These are phyloP conservation scores for Solea senegalensis DNA, from an alignment of 2,113 vertebrate genomes.

Conservation along the genomic window DNA sequence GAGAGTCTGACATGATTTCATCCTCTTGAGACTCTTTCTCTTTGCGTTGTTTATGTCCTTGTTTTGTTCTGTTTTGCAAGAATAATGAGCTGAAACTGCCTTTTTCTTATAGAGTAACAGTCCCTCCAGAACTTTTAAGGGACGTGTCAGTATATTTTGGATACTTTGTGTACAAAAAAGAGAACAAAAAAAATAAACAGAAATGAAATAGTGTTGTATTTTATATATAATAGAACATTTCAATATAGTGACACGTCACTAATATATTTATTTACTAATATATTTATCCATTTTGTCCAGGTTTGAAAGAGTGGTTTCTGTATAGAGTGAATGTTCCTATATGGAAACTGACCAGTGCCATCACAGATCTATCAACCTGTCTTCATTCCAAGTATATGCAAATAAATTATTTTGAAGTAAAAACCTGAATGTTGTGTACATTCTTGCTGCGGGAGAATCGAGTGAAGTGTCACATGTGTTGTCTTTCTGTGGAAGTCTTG, in stretches of 20 bases:
- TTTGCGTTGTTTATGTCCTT: slow-evolving; percentile 59
- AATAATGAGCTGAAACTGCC: slow-evolving; percentile 82
- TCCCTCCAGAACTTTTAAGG: slow-evolving; percentile 78
- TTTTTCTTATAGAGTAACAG: slow-evolving; percentile 76
- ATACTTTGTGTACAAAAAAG: slow-evolving; percentile 85
- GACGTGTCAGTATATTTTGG: slow-evolving; percentile 84
- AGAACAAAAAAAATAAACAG: slow-evolving; percentile 78
- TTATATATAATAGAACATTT: slow-evolving; percentile 94
- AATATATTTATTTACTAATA: slow-evolving; percentile 99
- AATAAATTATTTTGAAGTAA: slow-evolving; percentile 88
- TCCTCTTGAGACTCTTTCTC: slow-evolving; percentile 62
- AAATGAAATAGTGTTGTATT: slow-evolving; percentile 91
- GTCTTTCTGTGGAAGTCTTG: no score
- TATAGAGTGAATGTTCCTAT: slow-evolving; percentile 82
- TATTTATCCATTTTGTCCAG: slow-evolving; percentile 94
- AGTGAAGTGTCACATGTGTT: neutral
- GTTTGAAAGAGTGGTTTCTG: slow-evolving; percentile 82
- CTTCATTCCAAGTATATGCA: slow-evolving; percentile 84
- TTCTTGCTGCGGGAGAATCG: neutral
- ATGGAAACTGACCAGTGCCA: slow-evolving; percentile 79
- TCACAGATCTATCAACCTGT: slow-evolving; percentile 80
- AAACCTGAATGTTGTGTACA: slow-evolving; percentile 13
- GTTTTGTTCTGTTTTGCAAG: slow-evolving; percentile 63
- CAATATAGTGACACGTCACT: slow-evolving; percentile 93
- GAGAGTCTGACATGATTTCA: slow-evolving; percentile 59